These are phyloP conservation scores for Himalopsyche japonica DNA, from an alignment of 2,888 invertebrate genomes.

Conservation along the genomic window DNA sequence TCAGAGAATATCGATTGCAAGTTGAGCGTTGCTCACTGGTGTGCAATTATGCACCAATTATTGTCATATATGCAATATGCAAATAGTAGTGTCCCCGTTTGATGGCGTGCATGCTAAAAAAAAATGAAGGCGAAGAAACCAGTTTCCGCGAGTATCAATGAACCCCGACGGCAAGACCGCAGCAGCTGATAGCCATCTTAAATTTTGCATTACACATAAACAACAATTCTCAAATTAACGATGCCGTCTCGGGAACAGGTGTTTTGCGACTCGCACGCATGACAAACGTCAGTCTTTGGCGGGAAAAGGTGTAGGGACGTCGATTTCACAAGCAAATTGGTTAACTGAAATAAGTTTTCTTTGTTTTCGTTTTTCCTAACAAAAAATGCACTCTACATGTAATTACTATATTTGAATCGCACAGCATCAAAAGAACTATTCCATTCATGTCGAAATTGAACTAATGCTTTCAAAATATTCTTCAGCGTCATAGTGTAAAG, in stretches of 20 bases:
- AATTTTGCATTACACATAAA: background rate
- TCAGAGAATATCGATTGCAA: too few species aligned
- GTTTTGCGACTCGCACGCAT: background rate
- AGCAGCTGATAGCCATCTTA: background rate
- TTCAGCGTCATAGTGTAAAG: too few species aligned
- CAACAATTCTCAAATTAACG: background rate
- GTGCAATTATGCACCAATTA: too few species aligned
- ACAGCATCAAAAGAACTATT: too few species aligned
- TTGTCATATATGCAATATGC: background rate
- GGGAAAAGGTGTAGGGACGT: background rate
- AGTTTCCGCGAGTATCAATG: background rate
- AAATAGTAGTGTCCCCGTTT: background rate
- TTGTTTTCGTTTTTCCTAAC: too few species aligned
- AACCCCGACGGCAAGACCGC: background rate
- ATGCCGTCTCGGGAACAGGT: background rate
- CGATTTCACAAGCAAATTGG: background rate
- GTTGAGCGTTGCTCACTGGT: too few species aligned
- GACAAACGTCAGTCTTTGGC: background rate
- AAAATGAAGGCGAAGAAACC: background rate
- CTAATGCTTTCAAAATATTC: too few species aligned
- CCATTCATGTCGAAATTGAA: too few species aligned
- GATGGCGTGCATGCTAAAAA: background rate
- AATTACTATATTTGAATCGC: too few species aligned
- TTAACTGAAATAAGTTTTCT: too few species aligned
- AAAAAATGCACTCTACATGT: too few species aligned